Evolutionary conservation across 1,140 invertebrate genomes (phyloP), one percentile per base, ranked within the genome.

Genomic region (Spodoptera frugiperda): DNA sequence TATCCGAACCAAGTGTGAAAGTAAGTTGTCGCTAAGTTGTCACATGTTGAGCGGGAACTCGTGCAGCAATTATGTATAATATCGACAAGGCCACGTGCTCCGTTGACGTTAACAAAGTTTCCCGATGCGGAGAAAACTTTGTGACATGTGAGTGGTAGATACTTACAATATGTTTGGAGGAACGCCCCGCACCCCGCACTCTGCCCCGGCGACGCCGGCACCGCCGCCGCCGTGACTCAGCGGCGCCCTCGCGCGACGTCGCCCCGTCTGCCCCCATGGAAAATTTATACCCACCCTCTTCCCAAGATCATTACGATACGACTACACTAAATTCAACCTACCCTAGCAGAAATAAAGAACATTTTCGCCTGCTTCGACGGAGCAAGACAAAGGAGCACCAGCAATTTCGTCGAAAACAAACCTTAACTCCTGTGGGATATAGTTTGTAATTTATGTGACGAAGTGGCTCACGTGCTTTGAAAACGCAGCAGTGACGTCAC

Each of bases 221-320:
- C 84, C 84, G 82, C 68, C 81, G 82, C 80, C 87, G 82, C 65
- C 85, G 91, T 93, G 91, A 92, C 86, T 92, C 90, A 93, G 88
- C 89, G 91, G 92, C 90, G 92, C 91, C 91, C 91, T 92, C 87
- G 87, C 84, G 84, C 91, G 91, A 91, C 90, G 89, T 91, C 90
- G 89, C 90, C 89, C 87, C 89, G 91, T 92, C 91, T 93, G 85
- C 92, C 92, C 86, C 90, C 91, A 91, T 92, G 82, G 84, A 93
- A 92, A 93, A 93, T 93, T 93, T 93, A 93, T 93, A 93, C 92
- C 92, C 89, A 91, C 90, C 91, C 92, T 89, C 89, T 88, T 84
- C 84, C 86, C 84, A 90, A 92, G 91, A 92, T 90, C 87, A 90
- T 92, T 90, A 88, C 81, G 78, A 75, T 68, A 67, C 77, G 73